Base-by-base conservation (phyloP, 2,888 invertebrate species). In the Torymus texanus region DNA sequence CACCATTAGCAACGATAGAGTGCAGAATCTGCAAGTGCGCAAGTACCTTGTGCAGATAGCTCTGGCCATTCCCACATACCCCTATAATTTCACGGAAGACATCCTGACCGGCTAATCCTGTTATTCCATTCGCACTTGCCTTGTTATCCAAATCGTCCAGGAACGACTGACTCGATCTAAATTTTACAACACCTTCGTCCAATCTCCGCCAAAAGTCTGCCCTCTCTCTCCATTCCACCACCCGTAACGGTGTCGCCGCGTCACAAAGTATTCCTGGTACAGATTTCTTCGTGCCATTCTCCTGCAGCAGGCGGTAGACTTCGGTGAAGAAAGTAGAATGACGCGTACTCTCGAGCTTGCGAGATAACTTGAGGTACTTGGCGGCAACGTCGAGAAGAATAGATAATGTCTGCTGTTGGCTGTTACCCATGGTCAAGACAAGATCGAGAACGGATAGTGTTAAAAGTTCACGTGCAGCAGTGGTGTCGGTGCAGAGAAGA, bases 321-420 rank as follows among this genome's bases (percentile, higher is more conserved):
- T 84, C 53, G 3, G 53, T 41, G 24, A 81, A 75, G 16, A 75
- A 63, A 2, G 55, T 67, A 10, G 59, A 50, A 16, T 79, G 75
- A 0, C 67, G 73, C 0, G 59, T 74, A 14, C 21, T 55, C 13
- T 81, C 76, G 3, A 79, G 65, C 12, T 71, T 81, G 84, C 83
- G 55, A 81, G 85, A 84, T 0, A 65, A 18, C 75, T 85, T 84
- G 2, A 89, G 81, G 82, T 89, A 86, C 50, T 89, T 89, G 73
- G 85, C 84, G 0, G 90, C 88, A 1, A 90, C 86, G 24, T 89
- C 87, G 21, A 88, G 84, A 2, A 90, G 76, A 80, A 85, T 88
- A 1, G 79, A 78, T 0, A 89, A 89, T 29, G 85, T 83, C 13
- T 85, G 83, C 18, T 79, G 80, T 13, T 14, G 66, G 4, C 83